phyloP scores from a whole-genome alignment of 2,113 vertebrate species.

The Mormyrus iriodes region DNA sequence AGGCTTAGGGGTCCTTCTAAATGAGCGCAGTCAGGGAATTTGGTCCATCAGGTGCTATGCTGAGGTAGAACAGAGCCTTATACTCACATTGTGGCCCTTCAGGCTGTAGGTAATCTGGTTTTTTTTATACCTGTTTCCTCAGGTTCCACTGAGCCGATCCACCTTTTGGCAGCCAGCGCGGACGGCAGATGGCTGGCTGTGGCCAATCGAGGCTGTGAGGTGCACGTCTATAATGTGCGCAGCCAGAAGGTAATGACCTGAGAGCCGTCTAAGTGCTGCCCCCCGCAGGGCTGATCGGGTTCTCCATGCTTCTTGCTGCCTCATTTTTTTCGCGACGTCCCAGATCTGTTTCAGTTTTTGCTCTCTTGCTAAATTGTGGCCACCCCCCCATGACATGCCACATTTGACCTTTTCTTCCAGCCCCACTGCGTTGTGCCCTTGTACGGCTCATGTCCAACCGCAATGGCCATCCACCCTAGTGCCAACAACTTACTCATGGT shows the following conservation, averaged over 20 bases:
- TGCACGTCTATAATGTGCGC: conserved; percentile 72
- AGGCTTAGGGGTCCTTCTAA: not conserved
- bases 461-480: conserved; percentile 74
- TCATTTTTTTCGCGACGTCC: not conserved
- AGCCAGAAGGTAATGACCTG: conserved; percentile 63
- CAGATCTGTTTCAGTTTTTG: not conserved
- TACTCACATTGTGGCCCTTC: not conserved
- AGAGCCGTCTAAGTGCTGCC: not conserved
- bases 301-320: not conserved
- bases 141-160: conserved; percentile 68
- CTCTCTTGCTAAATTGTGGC: not conserved
- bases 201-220: conserved; percentile 61
- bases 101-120: not conserved
- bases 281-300: not conserved
- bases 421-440: conserved; percentile 73
- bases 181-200: conserved; percentile 79
- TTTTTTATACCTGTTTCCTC: not conserved
- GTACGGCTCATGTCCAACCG: conserved; percentile 75
- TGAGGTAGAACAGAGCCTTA: not conserved
- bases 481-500: conserved; percentile 73
- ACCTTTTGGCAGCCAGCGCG: conserved; percentile 67
- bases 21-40: not conserved
- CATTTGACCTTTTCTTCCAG: conserved; percentile 45
- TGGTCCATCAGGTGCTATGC: not conserved
- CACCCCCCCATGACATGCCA: not conserved